phyloP scores from a whole-genome alignment of 2,113 vertebrate species.

The Enhydra lutris region DNA sequence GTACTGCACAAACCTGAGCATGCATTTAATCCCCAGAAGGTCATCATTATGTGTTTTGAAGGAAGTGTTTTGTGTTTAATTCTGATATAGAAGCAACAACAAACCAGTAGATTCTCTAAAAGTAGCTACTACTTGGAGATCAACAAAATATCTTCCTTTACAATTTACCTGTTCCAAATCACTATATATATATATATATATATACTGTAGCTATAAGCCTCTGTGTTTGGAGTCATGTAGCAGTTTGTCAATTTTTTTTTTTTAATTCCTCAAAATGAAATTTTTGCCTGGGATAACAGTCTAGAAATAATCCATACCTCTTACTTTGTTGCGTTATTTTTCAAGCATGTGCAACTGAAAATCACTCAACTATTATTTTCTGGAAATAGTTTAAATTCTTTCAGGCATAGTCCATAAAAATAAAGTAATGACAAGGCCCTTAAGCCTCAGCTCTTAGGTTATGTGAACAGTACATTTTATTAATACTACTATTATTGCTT shows the following conservation, averaged over 20 bases:
- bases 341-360: neutral
- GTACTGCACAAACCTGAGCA: neutral
- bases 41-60: neutral
- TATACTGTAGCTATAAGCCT: neutral
- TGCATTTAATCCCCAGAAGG: neutral
- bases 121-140: neutral
- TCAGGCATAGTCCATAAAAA: neutral
- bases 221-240: neutral
- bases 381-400: too few species aligned
- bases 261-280: neutral
- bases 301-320: neutral
- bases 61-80: constrained; percentile 10
- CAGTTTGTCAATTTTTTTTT: neutral
- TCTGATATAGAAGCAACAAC: neutral
- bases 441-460: neutral
- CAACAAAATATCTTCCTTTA: neutral
- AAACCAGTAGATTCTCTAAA: constrained; percentile 6
- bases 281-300: neutral
- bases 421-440: neutral
- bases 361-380: neutral
- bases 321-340: neutral
- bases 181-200: neutral
- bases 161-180: neutral
- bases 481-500: neutral
- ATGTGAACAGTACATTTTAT: neutral